phyloP scores from a whole-genome alignment of 2,888 invertebrate species.

The Hyposoter didymator region DNA sequence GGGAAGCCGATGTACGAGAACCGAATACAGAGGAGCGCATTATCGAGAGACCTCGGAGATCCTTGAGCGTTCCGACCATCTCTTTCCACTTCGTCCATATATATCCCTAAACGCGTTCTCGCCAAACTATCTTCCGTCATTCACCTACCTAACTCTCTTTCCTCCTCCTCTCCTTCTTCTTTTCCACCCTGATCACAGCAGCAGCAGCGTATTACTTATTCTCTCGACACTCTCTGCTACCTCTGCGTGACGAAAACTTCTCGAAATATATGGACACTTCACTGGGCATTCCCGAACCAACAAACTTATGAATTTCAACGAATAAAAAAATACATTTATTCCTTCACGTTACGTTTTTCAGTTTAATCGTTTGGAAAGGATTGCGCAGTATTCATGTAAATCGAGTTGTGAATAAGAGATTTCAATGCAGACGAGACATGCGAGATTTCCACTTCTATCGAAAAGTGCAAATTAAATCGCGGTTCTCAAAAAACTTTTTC shows the following conservation, averaged over 20 bases:
- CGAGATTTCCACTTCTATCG: neutral
- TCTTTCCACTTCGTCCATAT: slow-evolving; percentile 43
- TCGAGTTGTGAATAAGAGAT: neutral
- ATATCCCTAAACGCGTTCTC: slow-evolving; percentile 41
- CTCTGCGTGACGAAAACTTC: slow-evolving; percentile 56
- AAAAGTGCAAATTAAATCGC: neutral
- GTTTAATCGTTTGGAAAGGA: neutral
- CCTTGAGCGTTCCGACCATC: slow-evolving; percentile 40
- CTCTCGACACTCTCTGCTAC: slow-evolving; percentile 42
- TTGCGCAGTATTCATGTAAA: neutral
- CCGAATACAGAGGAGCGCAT: slow-evolving; percentile 84
- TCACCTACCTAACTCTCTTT: slow-evolving; percentile 67
- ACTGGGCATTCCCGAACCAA: neutral
- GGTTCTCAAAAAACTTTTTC: neutral
- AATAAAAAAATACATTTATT: neutral
- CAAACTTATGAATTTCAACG: neutral
- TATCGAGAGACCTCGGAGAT: slow-evolving; percentile 78
- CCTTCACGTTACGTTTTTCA: neutral
- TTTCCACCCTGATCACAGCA: neutral
- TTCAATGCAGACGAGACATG: neutral
- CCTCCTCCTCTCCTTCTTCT: neutral
- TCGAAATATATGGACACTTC: slow-evolving; percentile 50
- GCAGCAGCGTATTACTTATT: slow-evolving; percentile 53
- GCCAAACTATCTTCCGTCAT: slow-evolving; percentile 69
- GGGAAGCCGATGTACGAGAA: slow-evolving; percentile 81